Percentiles rank a stretch among this genome's conserved stretches.
These are phyloP conservation scores for Tauraco hartlaubi DNA, from an alignment of 2,797 vertebrate species.

Conservation along the genomic window DNA sequence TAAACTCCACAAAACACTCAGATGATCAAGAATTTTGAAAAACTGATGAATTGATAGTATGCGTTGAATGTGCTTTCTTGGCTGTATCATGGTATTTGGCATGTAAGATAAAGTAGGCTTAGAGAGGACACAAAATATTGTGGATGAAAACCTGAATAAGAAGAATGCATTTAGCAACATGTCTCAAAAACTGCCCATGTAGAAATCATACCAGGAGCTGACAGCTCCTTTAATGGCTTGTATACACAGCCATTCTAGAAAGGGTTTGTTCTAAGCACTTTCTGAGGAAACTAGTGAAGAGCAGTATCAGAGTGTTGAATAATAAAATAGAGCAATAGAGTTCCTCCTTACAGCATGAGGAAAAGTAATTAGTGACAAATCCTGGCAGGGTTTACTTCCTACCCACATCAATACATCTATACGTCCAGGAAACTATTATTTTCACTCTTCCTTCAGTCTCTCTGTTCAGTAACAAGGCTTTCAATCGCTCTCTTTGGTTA, in stretches of 20 bases:
- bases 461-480: neutral
- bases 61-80: neutral
- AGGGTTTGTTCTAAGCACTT: neutral
- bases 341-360: neutral
- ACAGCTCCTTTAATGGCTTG: neutral
- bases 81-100: neutral
- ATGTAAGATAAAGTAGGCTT: neutral
- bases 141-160: neutral
- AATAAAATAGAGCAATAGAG: neutral
- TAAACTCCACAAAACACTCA: neutral
- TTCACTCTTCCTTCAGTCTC: neutral
- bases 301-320: neutral
- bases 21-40: neutral
- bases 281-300: neutral
- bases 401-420: neutral
- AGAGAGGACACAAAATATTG: neutral
- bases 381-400: conserved; percentile 1
- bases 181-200: neutral
- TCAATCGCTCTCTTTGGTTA: neutral
- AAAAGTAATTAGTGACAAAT: conserved; percentile 16
- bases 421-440: neutral
- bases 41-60: neutral
- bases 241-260: neutral
- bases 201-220: neutral
- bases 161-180: neutral